These are phyloP conservation scores for Lycocerus yunnanus DNA, from an alignment of 2,888 invertebrate genomes.

Conservation along the genomic window DNA sequence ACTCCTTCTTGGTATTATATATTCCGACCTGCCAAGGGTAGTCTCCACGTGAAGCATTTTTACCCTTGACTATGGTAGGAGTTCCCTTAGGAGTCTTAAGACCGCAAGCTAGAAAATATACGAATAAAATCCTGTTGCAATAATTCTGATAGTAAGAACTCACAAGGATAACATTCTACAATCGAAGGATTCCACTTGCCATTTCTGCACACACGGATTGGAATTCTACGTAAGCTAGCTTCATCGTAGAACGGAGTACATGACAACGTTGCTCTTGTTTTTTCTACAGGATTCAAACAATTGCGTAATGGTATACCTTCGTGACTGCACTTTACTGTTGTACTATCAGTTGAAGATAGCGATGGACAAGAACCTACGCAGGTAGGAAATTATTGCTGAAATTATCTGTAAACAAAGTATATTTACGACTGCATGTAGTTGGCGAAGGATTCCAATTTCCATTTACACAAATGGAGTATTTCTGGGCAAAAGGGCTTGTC, in stretches of 20 bases:
- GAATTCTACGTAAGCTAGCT: background rate
- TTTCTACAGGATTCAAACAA: constrained; percentile 33
- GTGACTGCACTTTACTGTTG: constrained; percentile 12
- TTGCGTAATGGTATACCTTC: background rate
- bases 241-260: constrained; percentile 43
- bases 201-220: constrained; percentile 8
- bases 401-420: background rate
- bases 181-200: constrained; percentile 17
- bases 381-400: background rate
- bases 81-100: constrained; percentile 39
- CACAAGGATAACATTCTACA: constrained; percentile 16
- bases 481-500: background rate
- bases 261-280: constrained; percentile 35
- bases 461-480: constrained; percentile 5
- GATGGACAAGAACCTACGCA: background rate
- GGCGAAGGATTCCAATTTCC: constrained; percentile 1
- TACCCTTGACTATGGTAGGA: background rate
- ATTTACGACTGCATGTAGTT: constrained; percentile 8
- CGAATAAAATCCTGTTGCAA: too few species aligned
- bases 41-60: background rate
- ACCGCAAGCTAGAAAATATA: constrained; percentile 43
- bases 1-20: constrained; percentile 31
- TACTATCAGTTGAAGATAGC: background rate
- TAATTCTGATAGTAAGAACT: background rate
- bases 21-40: constrained; percentile 48